Base-by-base conservation (phyloP, 2,888 invertebrate species). In the Ormyrus nitidulus region DNA sequence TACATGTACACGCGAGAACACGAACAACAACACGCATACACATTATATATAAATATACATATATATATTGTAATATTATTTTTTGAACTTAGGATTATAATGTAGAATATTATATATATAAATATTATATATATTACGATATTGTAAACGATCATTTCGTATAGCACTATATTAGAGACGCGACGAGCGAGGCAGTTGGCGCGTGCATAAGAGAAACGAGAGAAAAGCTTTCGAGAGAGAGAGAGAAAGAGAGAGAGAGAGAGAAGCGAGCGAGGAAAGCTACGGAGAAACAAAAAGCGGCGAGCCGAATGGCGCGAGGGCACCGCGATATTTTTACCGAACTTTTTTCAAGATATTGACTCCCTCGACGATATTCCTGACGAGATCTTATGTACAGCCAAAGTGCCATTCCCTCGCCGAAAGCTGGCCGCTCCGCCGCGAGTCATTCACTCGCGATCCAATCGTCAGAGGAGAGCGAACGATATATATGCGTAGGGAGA, bases 11-110 rank as follows among this genome's bases (percentile, higher is more conserved):
- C 48, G 72, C 68, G 80, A 85, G 77, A 83, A 83, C 83, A 84
- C 77, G 81, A 83, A 81, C 81, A 82, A 83, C 83, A 83, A 86
- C 86, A 87, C 84, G 85, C 86, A 84, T 85, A 88, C 84, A 86
- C 87, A 84, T 85, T 87, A 61, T 83, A 82, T 84, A 85, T 83
- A 85, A 81, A 83, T 77, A 84, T 83, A 85, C 81, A 83, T 73
- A 80, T 86, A 88, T 87, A 89, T 88, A 89, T 89, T 89, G 87
- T 90, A 89, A 89, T 90, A 89, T 90, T 90, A 90, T 90, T 90
- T 90, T 90, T 90, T 86, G 89, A 90, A 89, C 87, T 86, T 90
- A 90, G 89, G 86, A 88, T 86, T 86, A 86, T 89, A 89, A 89
- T 88, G 88, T 90, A 90, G 89, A 88, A 87, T 88, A 88, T 85